Evolutionary conservation across 2,797 vertebrate species (phyloP).

Genomic region (Crenichthys baileyi): DNA sequence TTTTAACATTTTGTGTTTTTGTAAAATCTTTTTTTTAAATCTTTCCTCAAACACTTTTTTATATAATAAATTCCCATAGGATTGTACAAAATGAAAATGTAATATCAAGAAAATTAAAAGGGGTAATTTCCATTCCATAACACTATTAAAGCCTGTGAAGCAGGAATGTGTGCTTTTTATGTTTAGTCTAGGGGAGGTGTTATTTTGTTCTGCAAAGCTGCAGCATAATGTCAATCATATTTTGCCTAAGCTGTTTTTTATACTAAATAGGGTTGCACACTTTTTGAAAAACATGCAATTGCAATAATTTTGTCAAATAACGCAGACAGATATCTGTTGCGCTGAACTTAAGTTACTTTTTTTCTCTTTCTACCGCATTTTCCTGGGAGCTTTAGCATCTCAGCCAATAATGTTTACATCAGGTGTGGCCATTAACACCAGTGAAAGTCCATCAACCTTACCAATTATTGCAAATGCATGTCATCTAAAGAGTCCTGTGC

Average conservation of each 20-base stretch:
- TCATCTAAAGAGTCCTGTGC: background rate
- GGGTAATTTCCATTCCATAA: background rate
- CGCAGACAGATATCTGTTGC: background rate
- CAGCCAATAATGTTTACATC: background rate
- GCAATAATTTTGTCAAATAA: background rate
- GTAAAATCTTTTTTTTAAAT: background rate
- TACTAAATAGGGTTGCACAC: background rate
- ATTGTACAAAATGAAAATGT: background rate
- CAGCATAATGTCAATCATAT: background rate
- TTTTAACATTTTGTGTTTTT: background rate
- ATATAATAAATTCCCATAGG: background rate
- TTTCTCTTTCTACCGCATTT: background rate
- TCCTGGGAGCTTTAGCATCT: background rate
- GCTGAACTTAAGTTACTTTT: background rate
- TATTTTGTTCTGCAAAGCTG: background rate
- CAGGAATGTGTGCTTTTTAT: background rate
- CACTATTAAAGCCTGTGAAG: background rate
- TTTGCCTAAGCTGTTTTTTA: background rate
- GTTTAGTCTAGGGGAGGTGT: too few species aligned
- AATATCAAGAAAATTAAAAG: background rate
- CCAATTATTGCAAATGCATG: background rate
- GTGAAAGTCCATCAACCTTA: too few species aligned
- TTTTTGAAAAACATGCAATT: background rate
- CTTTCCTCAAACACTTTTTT: background rate
- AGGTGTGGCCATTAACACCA: too few species aligned